Conservation (phyloP, 2,888 invertebrate species). For the Bhutanitis thaidina region DNA sequence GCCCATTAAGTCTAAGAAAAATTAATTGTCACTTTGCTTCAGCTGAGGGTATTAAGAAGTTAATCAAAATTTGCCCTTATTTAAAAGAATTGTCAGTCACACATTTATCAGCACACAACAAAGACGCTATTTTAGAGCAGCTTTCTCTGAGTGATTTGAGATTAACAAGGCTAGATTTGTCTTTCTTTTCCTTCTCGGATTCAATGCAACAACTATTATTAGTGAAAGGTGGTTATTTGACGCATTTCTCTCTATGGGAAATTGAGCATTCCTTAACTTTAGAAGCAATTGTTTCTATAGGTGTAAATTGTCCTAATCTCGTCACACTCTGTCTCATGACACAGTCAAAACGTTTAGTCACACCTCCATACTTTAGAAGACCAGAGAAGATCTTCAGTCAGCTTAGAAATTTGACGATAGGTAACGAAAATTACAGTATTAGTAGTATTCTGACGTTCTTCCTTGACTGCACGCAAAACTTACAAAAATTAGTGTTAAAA, state of each 20-base stretch:
- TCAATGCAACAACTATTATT: conserved; percentile 57
- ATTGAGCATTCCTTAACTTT: conserved; percentile 62
- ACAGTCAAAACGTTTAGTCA: conserved; percentile 56
- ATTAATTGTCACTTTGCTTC: conserved; percentile 72
- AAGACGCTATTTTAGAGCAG: conserved; percentile 65
- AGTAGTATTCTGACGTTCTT: conserved; percentile 60
- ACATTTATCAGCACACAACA: conserved; percentile 64
- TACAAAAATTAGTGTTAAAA: conserved; percentile 61
- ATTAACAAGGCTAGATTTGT: conserved; percentile 58
- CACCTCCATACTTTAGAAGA: conserved; percentile 53
- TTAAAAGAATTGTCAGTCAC: conserved; percentile 66
- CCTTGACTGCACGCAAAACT: conserved; percentile 53
- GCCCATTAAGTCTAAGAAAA: conserved; percentile 63
- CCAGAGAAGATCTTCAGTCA: conserved; percentile 55
- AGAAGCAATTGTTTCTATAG: conserved; percentile 59
- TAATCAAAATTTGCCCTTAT: conserved; percentile 65
- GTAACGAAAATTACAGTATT: conserved; percentile 64
- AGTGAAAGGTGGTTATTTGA: conserved; percentile 62
- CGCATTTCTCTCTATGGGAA: conserved; percentile 71
- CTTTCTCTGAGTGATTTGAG: conserved; percentile 57
- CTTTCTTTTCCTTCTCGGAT: conserved; percentile 66
- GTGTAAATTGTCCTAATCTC: conserved; percentile 63
- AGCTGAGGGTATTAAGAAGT: conserved; percentile 60
- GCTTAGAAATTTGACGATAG: conserved; percentile 58
- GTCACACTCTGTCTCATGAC: conserved; percentile 63